A percentile compares a stretch with the other conserved stretches of the same genome.
These are phyloP conservation scores for Sebastes nivosus DNA, from an alignment of 2,797 vertebrate species.

Conservation along the genomic window DNA sequence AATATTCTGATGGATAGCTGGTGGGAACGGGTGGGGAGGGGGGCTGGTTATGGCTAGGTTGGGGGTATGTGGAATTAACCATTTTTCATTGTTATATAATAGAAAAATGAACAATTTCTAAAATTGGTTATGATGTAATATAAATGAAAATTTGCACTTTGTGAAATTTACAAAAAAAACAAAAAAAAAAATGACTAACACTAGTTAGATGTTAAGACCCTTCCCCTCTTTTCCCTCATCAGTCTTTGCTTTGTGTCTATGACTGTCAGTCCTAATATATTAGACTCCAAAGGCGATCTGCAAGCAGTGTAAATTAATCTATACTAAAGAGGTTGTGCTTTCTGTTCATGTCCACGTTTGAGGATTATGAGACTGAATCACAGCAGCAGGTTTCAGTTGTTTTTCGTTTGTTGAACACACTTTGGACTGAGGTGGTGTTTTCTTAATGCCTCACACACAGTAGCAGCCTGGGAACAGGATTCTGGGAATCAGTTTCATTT, in stretches of 20 bases:
- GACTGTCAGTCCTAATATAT: constrained; percentile 60
- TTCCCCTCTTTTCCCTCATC: constrained; percentile 39
- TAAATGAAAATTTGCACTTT: constrained; percentile 84
- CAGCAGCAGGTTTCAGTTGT: constrained; percentile 41
- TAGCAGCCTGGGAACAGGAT: constrained; percentile 74
- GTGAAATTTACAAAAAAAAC: constrained; percentile 74
- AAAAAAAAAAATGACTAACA: constrained; percentile 66
- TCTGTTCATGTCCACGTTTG: constrained; percentile 55
- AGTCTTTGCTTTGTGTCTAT: constrained; percentile 69
- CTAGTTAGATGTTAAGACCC: constrained; percentile 77
- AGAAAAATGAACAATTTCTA: constrained; percentile 64
- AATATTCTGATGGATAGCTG: constrained; percentile 63
- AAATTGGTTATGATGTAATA: constrained; percentile 78
- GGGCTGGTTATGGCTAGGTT: constrained; percentile 55
- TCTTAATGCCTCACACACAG: constrained; percentile 54
- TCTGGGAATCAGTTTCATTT: constrained; percentile 48
- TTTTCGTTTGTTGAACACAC: constrained; percentile 33
- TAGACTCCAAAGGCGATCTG: constrained; percentile 68
- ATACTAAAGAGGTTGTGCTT: constrained; percentile 57
- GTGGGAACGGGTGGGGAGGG: constrained; percentile 26
- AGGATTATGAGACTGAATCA: constrained; percentile 43
- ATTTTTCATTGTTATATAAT: constrained; percentile 77
- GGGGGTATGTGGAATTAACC: constrained; percentile 58
- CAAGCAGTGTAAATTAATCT: constrained; percentile 60
- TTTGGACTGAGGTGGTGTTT: constrained; percentile 49